Base-by-base conservation (phyloP, 2,113 vertebrate species). In the Amphilophus citrinellus region DNA sequence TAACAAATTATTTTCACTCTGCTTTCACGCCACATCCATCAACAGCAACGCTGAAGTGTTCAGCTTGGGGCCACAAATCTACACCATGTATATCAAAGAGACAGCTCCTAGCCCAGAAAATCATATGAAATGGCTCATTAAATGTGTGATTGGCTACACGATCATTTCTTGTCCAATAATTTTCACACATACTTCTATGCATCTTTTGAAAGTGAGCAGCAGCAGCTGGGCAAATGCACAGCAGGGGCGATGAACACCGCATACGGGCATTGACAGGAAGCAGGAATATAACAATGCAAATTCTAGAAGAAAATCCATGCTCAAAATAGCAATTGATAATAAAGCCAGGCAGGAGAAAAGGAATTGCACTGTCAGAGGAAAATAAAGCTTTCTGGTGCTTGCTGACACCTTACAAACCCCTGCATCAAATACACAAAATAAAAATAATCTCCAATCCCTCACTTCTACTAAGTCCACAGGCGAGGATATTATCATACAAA, bases 271-370 rank as follows among this genome's bases (percentile, higher is more conserved):
- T 39, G 79, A 90, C 60, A 50, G 50, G 66, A 68, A 81, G 75
- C 63, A 84, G 59, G 62, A 68, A 82, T 82, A 80, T 27, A 82
- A 66, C 61, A 42, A 83, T 86, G 82, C 78, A 87, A 89, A 92
- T 66, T 84, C 37, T 68, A n/a, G 60, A 83, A 68, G 76, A 80
- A 90, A 89, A 86, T 82, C 58, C 30, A 2, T 1, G 61, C 87
- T 86, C 32, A 73, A 86, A 94, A 93, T 92, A 92, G 84, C 75
- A 27, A 73, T 78, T 89, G 88, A 86, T 91, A 90, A 90, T 73
- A 87, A 35, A 84, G 80, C 59, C 68, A 77, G 80, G 53, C 24
- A 77, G 65, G 20, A 39, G 35, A 76, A 78, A 61, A 84, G 60
- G 47, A 63, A 17, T 80, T 80, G 85, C 73, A 17, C 57, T 76